These are phyloP conservation scores for Coelopa frigida DNA, from an alignment of 1,140 invertebrate genomes.

Conservation along the genomic window DNA sequence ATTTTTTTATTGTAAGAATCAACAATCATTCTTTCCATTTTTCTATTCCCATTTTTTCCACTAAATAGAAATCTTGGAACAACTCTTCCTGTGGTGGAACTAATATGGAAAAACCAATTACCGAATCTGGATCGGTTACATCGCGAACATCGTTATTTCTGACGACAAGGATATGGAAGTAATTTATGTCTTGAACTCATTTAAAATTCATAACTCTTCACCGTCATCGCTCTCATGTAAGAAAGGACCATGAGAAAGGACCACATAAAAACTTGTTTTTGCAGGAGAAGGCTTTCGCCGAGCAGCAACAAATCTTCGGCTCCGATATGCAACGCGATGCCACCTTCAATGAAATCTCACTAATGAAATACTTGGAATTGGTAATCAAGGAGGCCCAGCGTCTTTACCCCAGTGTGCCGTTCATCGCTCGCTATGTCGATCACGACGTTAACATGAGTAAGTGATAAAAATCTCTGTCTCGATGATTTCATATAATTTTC, in stretches of 20 bases:
- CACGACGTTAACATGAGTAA: constrained; percentile 33
- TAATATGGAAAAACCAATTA: constrained; percentile 24
- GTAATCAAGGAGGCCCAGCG: constrained; percentile 57
- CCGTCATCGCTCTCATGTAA: constrained; percentile 28
- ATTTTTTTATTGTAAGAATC: too few relatives aligned
- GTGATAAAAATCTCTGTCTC: background rate
- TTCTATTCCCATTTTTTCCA: too few relatives aligned
- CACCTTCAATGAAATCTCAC: constrained; percentile 52
- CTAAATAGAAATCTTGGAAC: constrained; percentile 30
- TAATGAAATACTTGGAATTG: constrained; percentile 61
- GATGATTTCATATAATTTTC: background rate
- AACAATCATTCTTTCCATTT: too few relatives aligned
- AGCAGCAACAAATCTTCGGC: constrained; percentile 47
- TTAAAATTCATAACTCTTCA: too few relatives aligned
- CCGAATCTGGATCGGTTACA: constrained; percentile 28
- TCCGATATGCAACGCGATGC: constrained; percentile 44
- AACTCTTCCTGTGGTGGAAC: constrained; percentile 28
- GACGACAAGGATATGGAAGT: constrained; percentile 35
- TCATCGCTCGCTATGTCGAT: constrained; percentile 49
- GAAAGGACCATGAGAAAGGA: background rate
- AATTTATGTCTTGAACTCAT: too few relatives aligned
- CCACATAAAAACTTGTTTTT: background rate
- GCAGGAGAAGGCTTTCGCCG: constrained; percentile 48
- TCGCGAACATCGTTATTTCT: constrained; percentile 25
- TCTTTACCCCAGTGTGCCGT: constrained; percentile 61